Evolutionary conservation across 2,888 invertebrate genomes (phyloP), one percentile per base, ranked within the genome.

Genomic region (Drosophila nr. medialis): DNA sequence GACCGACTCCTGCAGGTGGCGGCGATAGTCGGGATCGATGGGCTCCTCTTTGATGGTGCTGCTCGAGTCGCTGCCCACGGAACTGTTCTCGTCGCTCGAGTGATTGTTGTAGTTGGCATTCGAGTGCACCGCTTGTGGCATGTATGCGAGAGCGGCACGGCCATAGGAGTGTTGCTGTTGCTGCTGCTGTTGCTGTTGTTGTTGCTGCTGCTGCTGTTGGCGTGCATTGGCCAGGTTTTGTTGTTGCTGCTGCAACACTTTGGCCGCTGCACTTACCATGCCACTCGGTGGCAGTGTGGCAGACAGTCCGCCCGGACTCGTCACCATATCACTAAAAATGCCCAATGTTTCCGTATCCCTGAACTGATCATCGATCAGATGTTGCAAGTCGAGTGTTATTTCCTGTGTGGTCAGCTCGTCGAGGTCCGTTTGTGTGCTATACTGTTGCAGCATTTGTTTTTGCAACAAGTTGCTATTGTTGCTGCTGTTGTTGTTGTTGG

Each of bases 281-380:
- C 92, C 93, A 67, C 91, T 93, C 21, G 93, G 90, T 2, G 93
- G 93, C 69, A 93, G 53, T 0, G 91, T 92, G n/a, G 92, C 91
- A 2, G 92, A 91, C 0, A 92, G 91, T 0, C 92, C 92, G 0
- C 92, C 92, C 2, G 92, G 92, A 75, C 92, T 94, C 69, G 94
- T 96, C 29, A 98, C 94, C 92, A 98, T 97, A 91, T 98, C 98
- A 86, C 95, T 96, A 93, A 98, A 96, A 49, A 98, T 94, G 40
- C 97, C 97, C 93, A 95, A 93, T 4, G 94, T 94, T 89, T 95
- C 95, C 91, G 95, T 95, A 85, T 98, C 97, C 88, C 96, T 95
- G 93, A 98, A 98, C 93, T 97, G 97, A 93, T 98, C 98, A 93
- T 98, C 98, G 91, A 98, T 98, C 89, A 98, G 95, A 93, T 97